These are phyloP conservation scores for Acrocyrtus sp. DNA, from an alignment of 2,888 invertebrate genomes.

Conservation along the genomic window DNA sequence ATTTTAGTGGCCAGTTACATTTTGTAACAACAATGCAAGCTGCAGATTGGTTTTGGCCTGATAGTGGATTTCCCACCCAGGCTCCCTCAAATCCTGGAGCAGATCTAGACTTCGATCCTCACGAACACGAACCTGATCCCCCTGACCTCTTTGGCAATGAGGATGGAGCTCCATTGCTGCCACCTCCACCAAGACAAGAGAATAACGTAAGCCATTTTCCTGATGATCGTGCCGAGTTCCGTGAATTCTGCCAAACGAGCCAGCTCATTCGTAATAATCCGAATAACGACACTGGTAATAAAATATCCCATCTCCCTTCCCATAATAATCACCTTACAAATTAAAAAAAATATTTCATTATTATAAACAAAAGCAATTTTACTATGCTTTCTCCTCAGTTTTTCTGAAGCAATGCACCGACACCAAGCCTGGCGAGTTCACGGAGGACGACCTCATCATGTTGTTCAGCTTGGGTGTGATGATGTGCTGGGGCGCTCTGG, in stretches of 20 bases:
- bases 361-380: neutral
- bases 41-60: slow-evolving; percentile 43
- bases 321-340: neutral
- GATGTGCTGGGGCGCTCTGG: slow-evolving; percentile 59
- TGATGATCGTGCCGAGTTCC: slow-evolving; percentile 43
- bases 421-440: slow-evolving; percentile 48
- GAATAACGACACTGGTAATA: slow-evolving; percentile 41
- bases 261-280: slow-evolving; percentile 44
- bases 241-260: slow-evolving; percentile 40
- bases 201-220: too few species aligned
- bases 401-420: slow-evolving; percentile 21
- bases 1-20: too few species aligned
- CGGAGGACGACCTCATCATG: slow-evolving; percentile 50
- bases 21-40: slow-evolving; percentile 23
- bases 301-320: too few species aligned
- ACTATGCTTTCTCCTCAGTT: neutral
- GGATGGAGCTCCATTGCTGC: too few species aligned
- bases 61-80: too few species aligned
- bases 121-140: too few species aligned
- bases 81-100: too few species aligned
- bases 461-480: slow-evolving; percentile 58
- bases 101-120: too few species aligned
- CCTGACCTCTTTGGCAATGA: too few species aligned
- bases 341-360: neutral
- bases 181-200: too few species aligned